Base-by-base conservation (phyloP, 2,113 vertebrate species). In the Nothoprocta pentlandii region DNA sequence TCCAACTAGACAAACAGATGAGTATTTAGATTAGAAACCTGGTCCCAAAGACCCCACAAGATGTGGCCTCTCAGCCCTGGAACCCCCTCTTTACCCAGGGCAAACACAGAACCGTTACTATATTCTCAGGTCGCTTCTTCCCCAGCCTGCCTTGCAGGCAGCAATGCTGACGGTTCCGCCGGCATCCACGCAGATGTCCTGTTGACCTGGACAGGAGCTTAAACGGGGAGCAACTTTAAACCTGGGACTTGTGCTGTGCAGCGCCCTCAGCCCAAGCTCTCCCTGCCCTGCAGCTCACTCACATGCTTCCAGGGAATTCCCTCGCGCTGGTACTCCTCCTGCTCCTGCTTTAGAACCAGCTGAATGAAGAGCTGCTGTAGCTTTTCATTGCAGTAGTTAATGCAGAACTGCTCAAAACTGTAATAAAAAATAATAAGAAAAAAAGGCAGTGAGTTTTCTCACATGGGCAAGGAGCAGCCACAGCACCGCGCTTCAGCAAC, bases 301-400 rank as follows among this genome's bases (percentile, higher is more conserved):
- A 99, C 99, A 2, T 99, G 99, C 97, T 99, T 99, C 99, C 99
- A 99, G 19, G 99, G 99, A 95, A 99, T 99, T 22, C 99, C 99
- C 79, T 99, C 99, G 84, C 99, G 97, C 91, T 99, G 98, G 86
- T 99, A 99, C 77, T 99, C 99, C 30, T 99, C 99, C 94, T 99
- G 99, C 44, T 99, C 99, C 93, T 99, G 99, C 96, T 98, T 99
- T 61, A 99, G 97, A 69, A 99, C 99, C 96, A 99, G 98, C 97
- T 99, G 99, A 83, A 99, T 99, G 85, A 99, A 99, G 26, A 99
- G 98, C 96, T 99, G 99, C 97, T 99, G 99, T 41, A 99, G 97
- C 87, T 99, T 99, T 86, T 99, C 99, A 3, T 99, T 99, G 94
- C 99, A 99, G 97, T 99, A 99, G 97, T 99, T 99, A 95, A 99